Base-by-base conservation (phyloP, 2,797 vertebrate genomes). In the Alexandromys oeconomus region DNA sequence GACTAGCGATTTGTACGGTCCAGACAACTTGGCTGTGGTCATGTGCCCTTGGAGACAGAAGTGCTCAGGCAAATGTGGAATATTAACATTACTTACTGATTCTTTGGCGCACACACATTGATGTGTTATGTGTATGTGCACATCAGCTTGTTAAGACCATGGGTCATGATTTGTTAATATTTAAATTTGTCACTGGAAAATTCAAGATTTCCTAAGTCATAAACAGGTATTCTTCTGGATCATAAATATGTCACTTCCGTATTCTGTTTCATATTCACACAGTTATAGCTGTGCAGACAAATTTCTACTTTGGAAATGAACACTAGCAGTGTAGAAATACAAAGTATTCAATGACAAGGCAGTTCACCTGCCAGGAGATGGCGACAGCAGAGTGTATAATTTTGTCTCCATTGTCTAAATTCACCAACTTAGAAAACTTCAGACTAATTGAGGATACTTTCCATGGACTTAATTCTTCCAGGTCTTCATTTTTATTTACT, bases 331-430 rank as follows among this genome's bases (percentile, higher is more conserved):
- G 54, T 54, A 65, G 69, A 54, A 88, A 57, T 34, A 21, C 19
- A 34, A 67, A 25, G 51, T 17, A 10, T 19, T 23, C 67, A 9
- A 0, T 13, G 61, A 46, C 34, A 84, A 43, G n/a, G 63, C 57
- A 59, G 8, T 46, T 7, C 0, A 0, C 0, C 3, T 0, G 65
- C 93, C 97, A 95, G 87, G 48, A 98, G 97, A 91, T 93, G 97
- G 97, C 97, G 94, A 91, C 77, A 95, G 40, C 31, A 51, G 48
- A 46, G 69, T 23, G 15, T 31, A 9, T 51, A 63, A 77, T 2
- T 73, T 15, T 13, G 34, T 21, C 29, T 57, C 10, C 40, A 9
- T 5, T 19, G 37, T 1, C 54, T 46, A 87, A 37, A 63, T 9
- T 31, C n/a, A 76, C 37, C 25, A 80, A 95, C n/a, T 87, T 14